Conservation (phyloP, 2,113 vertebrate species). For the Grammomys surdaster region DNA sequence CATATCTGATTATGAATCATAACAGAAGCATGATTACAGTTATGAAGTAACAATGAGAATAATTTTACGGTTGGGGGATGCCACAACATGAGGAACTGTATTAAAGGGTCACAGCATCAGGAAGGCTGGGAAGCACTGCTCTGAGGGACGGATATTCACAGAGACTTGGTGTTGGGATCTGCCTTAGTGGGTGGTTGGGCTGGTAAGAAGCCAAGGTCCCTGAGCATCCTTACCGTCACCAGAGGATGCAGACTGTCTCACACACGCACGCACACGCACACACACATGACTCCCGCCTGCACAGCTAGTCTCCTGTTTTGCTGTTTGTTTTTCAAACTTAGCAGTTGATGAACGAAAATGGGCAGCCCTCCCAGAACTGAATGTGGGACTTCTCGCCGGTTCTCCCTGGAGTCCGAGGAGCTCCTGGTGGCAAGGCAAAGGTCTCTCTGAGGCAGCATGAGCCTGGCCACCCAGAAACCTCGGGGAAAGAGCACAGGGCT, state of each 20-base stretch:
- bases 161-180: neutral
- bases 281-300: neutral
- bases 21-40: neutral
- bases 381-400: neutral
- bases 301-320: neutral
- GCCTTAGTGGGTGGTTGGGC: neutral
- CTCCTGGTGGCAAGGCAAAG: conserved; percentile 18
- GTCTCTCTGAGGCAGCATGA: neutral
- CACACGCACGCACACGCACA: neutral
- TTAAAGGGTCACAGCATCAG: neutral
- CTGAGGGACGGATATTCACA: neutral
- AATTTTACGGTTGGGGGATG: neutral
- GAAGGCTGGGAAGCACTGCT: neutral
- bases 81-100: neutral
- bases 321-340: conserved; percentile 46
- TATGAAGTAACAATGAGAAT: neutral
- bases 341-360: neutral
- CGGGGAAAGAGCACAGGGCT: neutral
- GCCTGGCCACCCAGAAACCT: neutral
- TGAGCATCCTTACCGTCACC: neutral
- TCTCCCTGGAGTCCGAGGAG: conserved; percentile 53
- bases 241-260: neutral
- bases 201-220: neutral
- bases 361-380: neutral
- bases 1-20: neutral